Percentiles rank a stretch among this genome's conserved stretches.
Conservation (phyloP, 2,797 vertebrate genomes). For the Poecile montanus region DNA sequence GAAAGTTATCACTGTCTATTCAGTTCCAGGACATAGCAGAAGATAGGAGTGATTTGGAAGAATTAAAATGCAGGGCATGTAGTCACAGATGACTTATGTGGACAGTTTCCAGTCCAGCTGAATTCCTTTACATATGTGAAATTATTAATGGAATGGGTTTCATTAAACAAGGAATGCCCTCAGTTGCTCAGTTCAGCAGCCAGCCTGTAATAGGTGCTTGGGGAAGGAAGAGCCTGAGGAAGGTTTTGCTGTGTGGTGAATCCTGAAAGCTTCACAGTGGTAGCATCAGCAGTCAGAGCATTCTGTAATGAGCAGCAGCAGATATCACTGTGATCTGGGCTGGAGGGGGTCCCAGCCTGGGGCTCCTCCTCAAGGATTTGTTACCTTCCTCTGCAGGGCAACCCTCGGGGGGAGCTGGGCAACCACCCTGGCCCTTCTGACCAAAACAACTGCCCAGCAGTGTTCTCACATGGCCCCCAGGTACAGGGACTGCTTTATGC, state of each 20-base stretch:
- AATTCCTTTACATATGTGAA: conserved; percentile 51
- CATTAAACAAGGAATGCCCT: conserved; percentile 20
- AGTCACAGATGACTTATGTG: background rate
- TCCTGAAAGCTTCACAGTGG: background rate
- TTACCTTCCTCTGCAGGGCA: background rate
- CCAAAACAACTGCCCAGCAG: background rate
- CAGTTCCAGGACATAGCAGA: background rate
- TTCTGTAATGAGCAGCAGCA: background rate
- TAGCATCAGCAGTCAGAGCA: background rate
- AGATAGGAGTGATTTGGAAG: background rate
- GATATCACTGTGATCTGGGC: background rate
- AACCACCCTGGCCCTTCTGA: background rate
- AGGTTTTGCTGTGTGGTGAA: background rate
- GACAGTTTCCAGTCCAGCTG: conserved; percentile 23
- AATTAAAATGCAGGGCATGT: background rate
- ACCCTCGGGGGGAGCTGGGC: background rate
- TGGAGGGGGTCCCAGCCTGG: background rate
- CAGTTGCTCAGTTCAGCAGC: conserved; percentile 36
- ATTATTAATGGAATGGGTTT: conserved; percentile 34
- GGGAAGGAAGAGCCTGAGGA: background rate
- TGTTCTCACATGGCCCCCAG: background rate
- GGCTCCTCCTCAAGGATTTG: background rate
- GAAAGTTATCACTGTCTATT: conserved; percentile 15
- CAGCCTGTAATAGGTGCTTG: background rate
- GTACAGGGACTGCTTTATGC: background rate